phyloP scores from a whole-genome alignment of 2,888 invertebrate genomes.

The Apantesis nais region DNA sequence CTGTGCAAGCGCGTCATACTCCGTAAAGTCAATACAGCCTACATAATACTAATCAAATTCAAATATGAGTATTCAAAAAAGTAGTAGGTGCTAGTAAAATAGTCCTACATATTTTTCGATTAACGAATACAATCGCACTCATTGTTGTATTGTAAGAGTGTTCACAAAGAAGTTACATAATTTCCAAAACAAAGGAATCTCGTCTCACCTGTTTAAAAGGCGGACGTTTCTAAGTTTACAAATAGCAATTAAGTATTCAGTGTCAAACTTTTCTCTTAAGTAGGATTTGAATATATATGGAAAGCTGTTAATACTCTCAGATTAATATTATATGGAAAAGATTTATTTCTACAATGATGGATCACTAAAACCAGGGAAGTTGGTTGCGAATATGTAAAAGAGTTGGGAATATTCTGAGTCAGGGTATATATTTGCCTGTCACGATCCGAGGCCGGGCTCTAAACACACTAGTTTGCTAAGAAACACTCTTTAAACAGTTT shows the following conservation, averaged over 20 bases:
- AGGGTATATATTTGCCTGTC: constrained; percentile 51
- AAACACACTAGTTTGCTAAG: constrained; percentile 53
- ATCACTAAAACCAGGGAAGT: not conserved
- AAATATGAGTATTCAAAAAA: constrained; percentile 5
- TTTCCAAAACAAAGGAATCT: constrained; percentile 44
- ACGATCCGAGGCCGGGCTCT: constrained; percentile 40
- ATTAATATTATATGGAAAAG: constrained; percentile 4
- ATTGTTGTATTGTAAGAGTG: constrained; percentile 48
- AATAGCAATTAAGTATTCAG: constrained; percentile 33
- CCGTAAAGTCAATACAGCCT: constrained; percentile 17
- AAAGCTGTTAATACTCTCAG: constrained; percentile 2
- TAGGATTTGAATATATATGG: not conserved
- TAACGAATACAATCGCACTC: constrained; percentile 35
- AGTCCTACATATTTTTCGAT: constrained; percentile 36
- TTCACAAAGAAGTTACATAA: constrained; percentile 51
- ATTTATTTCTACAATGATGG: constrained; percentile 9
- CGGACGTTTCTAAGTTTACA: constrained; percentile 35
- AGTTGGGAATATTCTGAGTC: constrained; percentile 24
- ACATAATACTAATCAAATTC: not conserved
- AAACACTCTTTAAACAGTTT: constrained; percentile 59
- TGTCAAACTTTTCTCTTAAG: constrained; percentile 35
- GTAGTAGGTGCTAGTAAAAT: constrained; percentile 14
- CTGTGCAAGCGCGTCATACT: constrained; percentile 12
- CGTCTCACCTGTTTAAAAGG: constrained; percentile 37
- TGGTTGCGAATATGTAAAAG: constrained; percentile 9